Conservation (phyloP, 2,113 vertebrate species). For the Haemorhous mexicanus region DNA sequence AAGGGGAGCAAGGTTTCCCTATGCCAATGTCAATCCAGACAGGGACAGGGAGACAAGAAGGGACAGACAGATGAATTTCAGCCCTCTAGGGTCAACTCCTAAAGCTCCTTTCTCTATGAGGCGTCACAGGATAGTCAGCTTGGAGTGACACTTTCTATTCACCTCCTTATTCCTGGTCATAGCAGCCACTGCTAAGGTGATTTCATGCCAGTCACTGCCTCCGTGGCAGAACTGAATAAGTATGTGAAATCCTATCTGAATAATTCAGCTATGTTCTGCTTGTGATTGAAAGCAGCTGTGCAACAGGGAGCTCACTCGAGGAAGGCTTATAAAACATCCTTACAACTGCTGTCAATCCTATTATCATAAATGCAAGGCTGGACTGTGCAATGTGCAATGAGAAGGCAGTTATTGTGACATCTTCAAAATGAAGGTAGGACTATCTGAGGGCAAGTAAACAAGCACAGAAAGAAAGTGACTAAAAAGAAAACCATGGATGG, state of each 20-base stretch:
- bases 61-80: background rate
- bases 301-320: background rate
- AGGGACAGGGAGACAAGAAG: background rate
- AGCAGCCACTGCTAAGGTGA: background rate
- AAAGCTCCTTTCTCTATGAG: background rate
- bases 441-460: background rate
- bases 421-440: background rate
- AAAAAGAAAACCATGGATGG: background rate
- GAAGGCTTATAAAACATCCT: background rate
- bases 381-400: background rate
- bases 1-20: background rate
- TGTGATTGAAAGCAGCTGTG: background rate
- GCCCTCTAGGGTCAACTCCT: background rate
- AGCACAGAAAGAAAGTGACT: background rate
- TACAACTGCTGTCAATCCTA: background rate
- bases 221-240: background rate
- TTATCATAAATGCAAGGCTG: background rate
- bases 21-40: background rate
- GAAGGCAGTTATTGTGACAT: background rate
- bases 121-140: background rate
- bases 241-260: background rate
- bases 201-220: background rate
- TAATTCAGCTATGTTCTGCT: background rate
- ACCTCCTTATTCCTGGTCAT: background rate
- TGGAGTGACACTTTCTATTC: background rate